phyloP scores from a whole-genome alignment of 1,140 invertebrate species.

The Vanessa atalanta region DNA sequence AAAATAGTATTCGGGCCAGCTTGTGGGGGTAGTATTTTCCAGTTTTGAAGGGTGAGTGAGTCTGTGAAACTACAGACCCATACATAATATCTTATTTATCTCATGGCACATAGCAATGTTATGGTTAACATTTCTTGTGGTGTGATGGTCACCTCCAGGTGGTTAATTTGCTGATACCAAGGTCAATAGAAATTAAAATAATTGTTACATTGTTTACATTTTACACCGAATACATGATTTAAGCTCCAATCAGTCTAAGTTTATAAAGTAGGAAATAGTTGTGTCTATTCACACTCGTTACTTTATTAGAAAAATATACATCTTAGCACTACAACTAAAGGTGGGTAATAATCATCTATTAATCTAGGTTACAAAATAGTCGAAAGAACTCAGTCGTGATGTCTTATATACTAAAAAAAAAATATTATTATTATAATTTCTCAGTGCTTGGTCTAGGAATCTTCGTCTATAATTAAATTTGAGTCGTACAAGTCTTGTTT shows the following conservation, averaged over 20 bases:
- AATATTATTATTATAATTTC: not conserved
- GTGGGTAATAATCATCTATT: constrained; percentile 18
- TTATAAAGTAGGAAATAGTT: not conserved
- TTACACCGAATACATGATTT: not conserved
- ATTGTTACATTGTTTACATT: not conserved
- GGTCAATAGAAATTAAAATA: no score
- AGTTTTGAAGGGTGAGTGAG: no score
- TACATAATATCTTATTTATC: no score
- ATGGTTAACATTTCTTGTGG: no score
- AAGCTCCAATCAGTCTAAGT: constrained; percentile 1
- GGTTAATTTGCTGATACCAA: no score
- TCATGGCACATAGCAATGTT: no score
- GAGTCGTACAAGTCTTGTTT: constrained; percentile 49
- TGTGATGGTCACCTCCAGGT: no score
- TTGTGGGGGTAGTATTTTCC: no score
- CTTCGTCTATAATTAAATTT: constrained; percentile 52
- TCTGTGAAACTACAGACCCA: no score
- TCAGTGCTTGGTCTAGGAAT: constrained; percentile 15
- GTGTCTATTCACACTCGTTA: constrained; percentile 1
- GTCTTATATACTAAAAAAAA: not conserved
- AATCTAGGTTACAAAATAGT: not conserved
- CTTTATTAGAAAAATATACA: constrained; percentile 20
- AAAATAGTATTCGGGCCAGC: no score
- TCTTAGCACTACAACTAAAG: constrained; percentile 9
- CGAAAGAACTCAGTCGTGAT: not conserved